Evolutionary conservation across 2,888 invertebrate genomes (phyloP).

Genomic region (Melanchra persicariae): DNA sequence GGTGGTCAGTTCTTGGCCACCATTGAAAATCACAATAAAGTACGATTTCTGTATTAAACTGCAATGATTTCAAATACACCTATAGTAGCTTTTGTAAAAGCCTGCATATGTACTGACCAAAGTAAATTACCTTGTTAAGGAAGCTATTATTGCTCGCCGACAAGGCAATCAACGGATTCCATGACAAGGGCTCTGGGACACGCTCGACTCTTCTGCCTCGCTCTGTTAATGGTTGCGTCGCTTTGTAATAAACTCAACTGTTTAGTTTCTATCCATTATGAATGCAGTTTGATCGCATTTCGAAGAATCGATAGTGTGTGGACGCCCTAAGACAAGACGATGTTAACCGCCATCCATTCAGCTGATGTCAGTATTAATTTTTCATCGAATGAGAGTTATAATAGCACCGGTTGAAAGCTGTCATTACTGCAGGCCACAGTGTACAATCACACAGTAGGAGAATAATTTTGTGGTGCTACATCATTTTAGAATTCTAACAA

Average conservation of each 20-base stretch:
- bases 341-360: slow-evolving; percentile 20
- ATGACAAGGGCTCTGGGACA: not conserved
- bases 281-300: not conserved
- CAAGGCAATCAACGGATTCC: not conserved
- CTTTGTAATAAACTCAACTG: slow-evolving; percentile 1
- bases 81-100: not conserved
- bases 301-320: not conserved
- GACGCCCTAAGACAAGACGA: not conserved
- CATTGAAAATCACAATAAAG: not conserved
- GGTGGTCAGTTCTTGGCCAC: not conserved
- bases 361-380: slow-evolving; percentile 51
- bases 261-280: not conserved
- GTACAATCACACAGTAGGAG: slow-evolving; percentile 19
- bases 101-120: not conserved
- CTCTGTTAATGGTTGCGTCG: slow-evolving; percentile 9
- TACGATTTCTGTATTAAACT: not conserved
- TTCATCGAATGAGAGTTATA: slow-evolving; percentile 44
- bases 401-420: slow-evolving; percentile 44
- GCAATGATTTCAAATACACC: not conserved
- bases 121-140: not conserved
- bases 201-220: not conserved
- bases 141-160: slow-evolving; percentile 4
- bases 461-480: not conserved
- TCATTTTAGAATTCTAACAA: slow-evolving; percentile 1
- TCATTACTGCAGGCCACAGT: slow-evolving; percentile 38